Evolutionary conservation across 2,888 invertebrate genomes (phyloP), one percentile per base, ranked within the genome.

Genomic region (Pollenia amentaria): DNA sequence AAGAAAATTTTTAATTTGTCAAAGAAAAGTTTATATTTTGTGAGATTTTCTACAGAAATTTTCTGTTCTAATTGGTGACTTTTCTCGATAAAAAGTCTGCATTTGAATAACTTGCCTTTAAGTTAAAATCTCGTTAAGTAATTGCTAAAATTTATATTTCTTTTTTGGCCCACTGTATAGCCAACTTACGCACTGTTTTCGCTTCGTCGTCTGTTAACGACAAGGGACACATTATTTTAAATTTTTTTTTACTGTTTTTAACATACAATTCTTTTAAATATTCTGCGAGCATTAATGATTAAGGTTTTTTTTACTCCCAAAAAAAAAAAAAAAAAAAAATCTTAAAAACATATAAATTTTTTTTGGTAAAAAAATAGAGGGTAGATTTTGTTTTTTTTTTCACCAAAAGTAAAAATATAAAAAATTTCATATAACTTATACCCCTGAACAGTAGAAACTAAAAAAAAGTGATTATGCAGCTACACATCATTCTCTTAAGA

Each of bases 181-280:
- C 18, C 64, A 62, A 51, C 51, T 75, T 62, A 80, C 53, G 72
- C 55, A 73, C 29, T 70, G 14, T 44, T 70, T 51, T 29, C 51
- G 76, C 21, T 42, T 53, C 67, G 18, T 86, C 89, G 89, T 91
- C 92, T 92, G 92, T 88, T 88, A 89, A 89, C 91, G 91, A 92
- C 92, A 92, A 89, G 92, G 92, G 92, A 92, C 91, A 92, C 92
- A 92, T 92, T 92, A 91, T 92, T 92, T 90, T 89, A 90, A 90
- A 29, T 29, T 90, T 91, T 92, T 89, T 87, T 87, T 60, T 60
- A 55, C 60, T 83, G 44, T 53, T 9, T 60, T 60, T 46, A 51
- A 64, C 44, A 44, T 29, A n/a, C 51, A 44, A 64, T 72, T 65
- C 75, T 57, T 82, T 87, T 70, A 70, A 80, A 77, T 77, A 87